Percentiles rank a stretch among this genome's conserved stretches.
These are phyloP conservation scores for Liparis tanakae DNA, from an alignment of 2,797 vertebrate genomes.

Conservation along the genomic window DNA sequence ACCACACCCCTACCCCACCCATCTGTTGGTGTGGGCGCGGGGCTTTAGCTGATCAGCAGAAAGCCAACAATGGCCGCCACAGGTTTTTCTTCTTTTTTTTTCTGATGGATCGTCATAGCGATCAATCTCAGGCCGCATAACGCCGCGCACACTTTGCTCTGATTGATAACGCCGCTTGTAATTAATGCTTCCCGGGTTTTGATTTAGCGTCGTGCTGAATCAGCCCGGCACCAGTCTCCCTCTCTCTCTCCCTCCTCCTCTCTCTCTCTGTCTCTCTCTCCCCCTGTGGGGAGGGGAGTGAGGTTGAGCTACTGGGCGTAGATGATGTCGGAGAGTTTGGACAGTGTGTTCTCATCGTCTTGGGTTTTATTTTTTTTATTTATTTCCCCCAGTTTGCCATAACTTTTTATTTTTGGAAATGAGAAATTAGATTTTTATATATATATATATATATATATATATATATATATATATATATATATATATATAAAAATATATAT, in stretches of 20 bases:
- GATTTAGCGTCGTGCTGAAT: constrained; percentile 82
- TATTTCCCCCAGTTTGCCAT: constrained; percentile 9
- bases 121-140: constrained; percentile 75
- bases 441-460: too few species aligned
- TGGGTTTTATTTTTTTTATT: constrained; percentile 57
- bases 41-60: constrained; percentile 82
- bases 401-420: too few species aligned
- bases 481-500: too few species aligned
- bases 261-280: constrained; percentile 3
- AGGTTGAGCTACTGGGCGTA: constrained; percentile 52
- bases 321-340: constrained; percentile 61
- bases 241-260: constrained; percentile 18
- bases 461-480: too few species aligned
- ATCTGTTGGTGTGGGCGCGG: constrained; percentile 52
- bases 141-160: constrained; percentile 62
- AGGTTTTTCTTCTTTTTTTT: constrained; percentile 33
- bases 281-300: constrained; percentile 21
- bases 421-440: too few species aligned
- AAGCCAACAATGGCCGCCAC: constrained; percentile 75
- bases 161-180: constrained; percentile 81
- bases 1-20: constrained; percentile 71
- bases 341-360: constrained; percentile 69
- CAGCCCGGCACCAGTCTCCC: constrained; percentile 65
- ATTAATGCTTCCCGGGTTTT: constrained; percentile 78
- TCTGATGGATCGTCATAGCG: constrained; percentile 75